phyloP scores from a whole-genome alignment of 1,140 invertebrate species.

The Rhagoletis pomonella region DNA sequence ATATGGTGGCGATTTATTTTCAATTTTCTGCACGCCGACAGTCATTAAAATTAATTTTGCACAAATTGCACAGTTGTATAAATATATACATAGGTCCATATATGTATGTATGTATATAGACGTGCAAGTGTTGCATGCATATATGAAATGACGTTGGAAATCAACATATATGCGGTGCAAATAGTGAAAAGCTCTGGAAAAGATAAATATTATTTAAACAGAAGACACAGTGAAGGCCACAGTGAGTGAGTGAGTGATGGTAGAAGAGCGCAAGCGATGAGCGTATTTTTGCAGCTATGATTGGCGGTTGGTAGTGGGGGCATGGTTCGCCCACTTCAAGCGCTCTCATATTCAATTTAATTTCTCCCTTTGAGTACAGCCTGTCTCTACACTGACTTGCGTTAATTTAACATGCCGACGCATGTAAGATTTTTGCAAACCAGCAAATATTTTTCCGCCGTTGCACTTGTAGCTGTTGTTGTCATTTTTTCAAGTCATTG shows the following conservation, averaged over 20 bases:
- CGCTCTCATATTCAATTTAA: not conserved
- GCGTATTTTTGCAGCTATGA: not conserved
- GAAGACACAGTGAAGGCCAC: no score
- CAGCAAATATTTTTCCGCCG: no score
- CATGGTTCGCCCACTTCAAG: not conserved
- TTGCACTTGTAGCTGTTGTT: not conserved
- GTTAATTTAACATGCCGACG: no score
- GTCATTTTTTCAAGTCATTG: not conserved
- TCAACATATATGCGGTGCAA: not conserved
- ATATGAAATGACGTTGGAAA: not conserved
- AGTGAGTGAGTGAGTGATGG: not conserved
- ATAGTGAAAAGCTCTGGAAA: not conserved
- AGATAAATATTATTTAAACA: not conserved
- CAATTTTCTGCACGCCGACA: slow-evolving; percentile 24
- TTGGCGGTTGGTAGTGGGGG: not conserved
- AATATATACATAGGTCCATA: no score
- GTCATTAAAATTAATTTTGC: slow-evolving; percentile 46
- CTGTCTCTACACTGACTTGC: not conserved
- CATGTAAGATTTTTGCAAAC: not conserved
- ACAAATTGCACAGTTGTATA: not conserved
- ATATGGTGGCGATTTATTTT: slow-evolving; percentile 49
- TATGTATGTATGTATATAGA: no score
- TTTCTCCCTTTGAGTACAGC: not conserved
- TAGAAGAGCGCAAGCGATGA: not conserved
- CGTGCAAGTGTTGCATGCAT: no score